Percentiles rank a stretch among this genome's conserved stretches.
phyloP scores from a whole-genome alignment of 2,113 vertebrate species.

The Eurypyga helias region DNA sequence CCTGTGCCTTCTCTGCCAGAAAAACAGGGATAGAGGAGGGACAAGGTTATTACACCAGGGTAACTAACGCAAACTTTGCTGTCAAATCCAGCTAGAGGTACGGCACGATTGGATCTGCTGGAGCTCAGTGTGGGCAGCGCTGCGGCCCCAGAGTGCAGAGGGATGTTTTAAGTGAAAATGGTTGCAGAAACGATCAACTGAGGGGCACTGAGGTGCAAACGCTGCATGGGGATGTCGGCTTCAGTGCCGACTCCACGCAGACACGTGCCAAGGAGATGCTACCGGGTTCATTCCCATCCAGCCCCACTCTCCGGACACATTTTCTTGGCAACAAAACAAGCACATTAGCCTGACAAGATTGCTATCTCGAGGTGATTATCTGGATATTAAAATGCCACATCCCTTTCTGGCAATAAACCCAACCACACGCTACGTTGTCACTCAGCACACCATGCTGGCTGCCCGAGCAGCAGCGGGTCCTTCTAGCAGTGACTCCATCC shows the following conservation, averaged over 20 bases:
- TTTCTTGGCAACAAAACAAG: not conserved
- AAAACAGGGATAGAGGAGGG: not conserved
- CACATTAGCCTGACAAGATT: accelerated
- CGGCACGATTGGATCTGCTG: not conserved
- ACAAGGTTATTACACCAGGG: accelerated
- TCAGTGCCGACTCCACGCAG: accelerated
- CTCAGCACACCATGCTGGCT: accelerated
- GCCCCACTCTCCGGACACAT: not conserved
- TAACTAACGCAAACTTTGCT: not conserved
- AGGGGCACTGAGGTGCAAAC: accelerated
- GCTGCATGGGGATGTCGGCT: accelerated
- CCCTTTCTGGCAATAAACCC: not conserved
- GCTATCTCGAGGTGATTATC: not conserved
- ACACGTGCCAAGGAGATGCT: accelerated
- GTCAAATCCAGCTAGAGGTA: not conserved
- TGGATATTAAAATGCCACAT: not conserved
- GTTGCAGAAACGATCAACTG: accelerated
- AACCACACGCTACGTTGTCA: accelerated
- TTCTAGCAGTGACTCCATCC: not conserved
- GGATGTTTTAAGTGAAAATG: not conserved
- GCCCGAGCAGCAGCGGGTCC: accelerated
- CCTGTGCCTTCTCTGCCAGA: not conserved
- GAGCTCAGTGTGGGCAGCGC: accelerated
- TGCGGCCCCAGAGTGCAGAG: accelerated
- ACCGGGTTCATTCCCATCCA: not conserved